These are phyloP conservation scores for Onychostruthus taczanowskii DNA, from an alignment of 2,113 vertebrate species.

Conservation along the genomic window DNA sequence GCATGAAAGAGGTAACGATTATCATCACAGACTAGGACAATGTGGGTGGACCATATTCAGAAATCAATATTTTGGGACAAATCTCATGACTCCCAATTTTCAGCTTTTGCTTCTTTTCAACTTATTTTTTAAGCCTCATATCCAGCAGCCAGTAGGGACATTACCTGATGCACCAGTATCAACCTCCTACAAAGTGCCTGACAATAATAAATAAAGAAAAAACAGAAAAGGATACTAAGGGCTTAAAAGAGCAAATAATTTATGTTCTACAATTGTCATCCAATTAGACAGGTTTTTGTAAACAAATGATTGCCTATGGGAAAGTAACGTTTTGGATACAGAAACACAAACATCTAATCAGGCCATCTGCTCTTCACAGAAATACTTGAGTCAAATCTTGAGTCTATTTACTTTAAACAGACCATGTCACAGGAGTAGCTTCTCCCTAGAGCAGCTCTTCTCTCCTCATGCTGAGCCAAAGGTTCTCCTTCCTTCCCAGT, in stretches of 20 bases:
- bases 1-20: background rate
- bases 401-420: conserved; percentile 15
- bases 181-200: background rate
- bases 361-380: conserved; percentile 27
- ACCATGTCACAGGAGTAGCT: background rate
- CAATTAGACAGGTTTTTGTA: background rate
- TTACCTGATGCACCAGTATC: background rate
- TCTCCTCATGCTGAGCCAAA: background rate
- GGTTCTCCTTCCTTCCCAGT: background rate
- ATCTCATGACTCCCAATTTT: background rate
- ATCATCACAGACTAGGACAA: background rate
- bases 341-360: conserved; percentile 18
- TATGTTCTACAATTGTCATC: background rate
- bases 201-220: background rate
- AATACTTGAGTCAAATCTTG: background rate
- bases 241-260: background rate
- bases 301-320: background rate
- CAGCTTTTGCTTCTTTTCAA: background rate
- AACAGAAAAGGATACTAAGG: background rate
- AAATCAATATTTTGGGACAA: background rate
- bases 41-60: background rate
- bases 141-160: background rate
- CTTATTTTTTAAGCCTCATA: background rate
- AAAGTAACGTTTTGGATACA: conserved; percentile 23
- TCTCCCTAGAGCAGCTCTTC: background rate